A percentile compares a stretch with the other conserved stretches of the same genome.
Evolutionary conservation across 2,797 vertebrate genomes (phyloP).

Genomic region (Graptemys geographica): DNA sequence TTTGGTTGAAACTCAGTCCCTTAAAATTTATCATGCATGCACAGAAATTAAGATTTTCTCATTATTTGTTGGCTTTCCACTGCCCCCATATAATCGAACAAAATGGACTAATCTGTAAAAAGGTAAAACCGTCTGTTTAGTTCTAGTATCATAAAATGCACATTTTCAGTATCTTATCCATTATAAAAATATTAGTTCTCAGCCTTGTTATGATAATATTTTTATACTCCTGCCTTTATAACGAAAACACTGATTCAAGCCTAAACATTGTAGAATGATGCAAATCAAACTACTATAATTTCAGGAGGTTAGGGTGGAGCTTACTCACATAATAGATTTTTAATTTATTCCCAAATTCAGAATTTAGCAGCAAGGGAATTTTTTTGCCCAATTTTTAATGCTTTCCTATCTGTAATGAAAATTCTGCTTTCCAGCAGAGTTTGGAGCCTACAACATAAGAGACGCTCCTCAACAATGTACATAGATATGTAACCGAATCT

Average conservation of each 20-base stretch:
- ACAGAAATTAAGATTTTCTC: not conserved
- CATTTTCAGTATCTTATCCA: not conserved
- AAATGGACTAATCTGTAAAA: slow-evolving; percentile 15
- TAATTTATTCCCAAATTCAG: not conserved
- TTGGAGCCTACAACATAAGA: not conserved
- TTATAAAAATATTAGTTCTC: not conserved
- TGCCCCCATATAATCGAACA: not conserved
- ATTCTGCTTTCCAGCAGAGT: not conserved
- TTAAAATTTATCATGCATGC: not conserved
- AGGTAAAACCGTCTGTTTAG: slow-evolving; percentile 27
- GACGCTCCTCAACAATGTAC: not conserved
- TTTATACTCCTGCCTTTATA: not conserved
- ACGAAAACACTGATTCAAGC: not conserved
- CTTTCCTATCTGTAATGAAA: not conserved
- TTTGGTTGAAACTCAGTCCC: not conserved
- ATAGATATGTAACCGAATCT: not conserved
- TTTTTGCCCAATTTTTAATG: not conserved
- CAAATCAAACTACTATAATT: not conserved
- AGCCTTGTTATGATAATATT: not conserved
- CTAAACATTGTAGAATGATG: not conserved
- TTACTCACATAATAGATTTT: not conserved
- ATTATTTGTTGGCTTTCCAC: not conserved
- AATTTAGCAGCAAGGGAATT: not conserved
- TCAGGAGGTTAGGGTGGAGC: not conserved
- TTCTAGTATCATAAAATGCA: slow-evolving; percentile 23